Evolutionary conservation across 2,888 invertebrate species (phyloP).

Genomic region (Rhingia campestris): DNA sequence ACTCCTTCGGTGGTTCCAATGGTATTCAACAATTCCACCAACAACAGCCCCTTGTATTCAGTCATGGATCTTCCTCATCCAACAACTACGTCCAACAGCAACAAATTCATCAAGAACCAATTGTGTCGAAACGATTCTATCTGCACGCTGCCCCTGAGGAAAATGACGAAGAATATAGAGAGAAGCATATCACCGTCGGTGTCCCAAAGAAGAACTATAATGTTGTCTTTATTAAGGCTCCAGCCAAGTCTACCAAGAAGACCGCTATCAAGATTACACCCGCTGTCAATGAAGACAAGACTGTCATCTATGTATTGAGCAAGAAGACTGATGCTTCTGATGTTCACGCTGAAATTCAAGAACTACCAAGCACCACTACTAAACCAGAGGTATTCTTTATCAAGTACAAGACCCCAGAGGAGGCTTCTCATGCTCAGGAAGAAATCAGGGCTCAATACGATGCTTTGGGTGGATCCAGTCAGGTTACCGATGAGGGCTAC

Average conservation of each 20-base stretch:
- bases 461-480: conserved; percentile 65
- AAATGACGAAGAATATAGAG: conserved; percentile 78
- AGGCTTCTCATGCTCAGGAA: conserved; percentile 81
- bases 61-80: conserved; percentile 69
- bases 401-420: conserved; percentile 82
- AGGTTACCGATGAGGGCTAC: conserved; percentile 62
- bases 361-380: conserved; percentile 79
- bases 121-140: conserved; percentile 81
- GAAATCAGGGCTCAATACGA: conserved; percentile 77
- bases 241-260: conserved; percentile 79
- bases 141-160: conserved; percentile 83
- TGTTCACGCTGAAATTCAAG: conserved; percentile 80
- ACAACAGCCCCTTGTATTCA: conserved; percentile 62
- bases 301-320: conserved; percentile 82
- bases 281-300: conserved; percentile 82
- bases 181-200: conserved; percentile 81
- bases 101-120: conserved; percentile 77
- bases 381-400: conserved; percentile 83
- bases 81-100: conserved; percentile 62
- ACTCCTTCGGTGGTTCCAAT: not conserved
- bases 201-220: conserved; percentile 82
- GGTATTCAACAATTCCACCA: conserved; percentile 23
- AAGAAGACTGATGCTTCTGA: conserved; percentile 81
- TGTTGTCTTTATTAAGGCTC: conserved; percentile 82
- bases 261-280: conserved; percentile 80